These are phyloP conservation scores for Orientallactaga sibirica DNA, from an alignment of 2,797 vertebrate genomes.

Conservation along the genomic window DNA sequence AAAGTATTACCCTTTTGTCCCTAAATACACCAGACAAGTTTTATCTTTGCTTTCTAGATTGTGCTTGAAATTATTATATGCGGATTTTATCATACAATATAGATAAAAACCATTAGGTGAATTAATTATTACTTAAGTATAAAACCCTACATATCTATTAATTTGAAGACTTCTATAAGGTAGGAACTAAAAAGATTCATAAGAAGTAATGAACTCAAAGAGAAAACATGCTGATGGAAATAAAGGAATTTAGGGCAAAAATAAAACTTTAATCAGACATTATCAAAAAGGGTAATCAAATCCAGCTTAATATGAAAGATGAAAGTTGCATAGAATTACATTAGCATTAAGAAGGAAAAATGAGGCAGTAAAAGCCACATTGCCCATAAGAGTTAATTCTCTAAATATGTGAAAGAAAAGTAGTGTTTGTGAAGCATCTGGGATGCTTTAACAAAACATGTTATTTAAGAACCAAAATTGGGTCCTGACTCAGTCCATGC, in stretches of 20 bases:
- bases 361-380: not conserved
- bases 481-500: slow-evolving; percentile 44
- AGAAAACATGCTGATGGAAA: slow-evolving; percentile 50
- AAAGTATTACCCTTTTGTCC: not conserved
- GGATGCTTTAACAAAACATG: slow-evolving; percentile 65
- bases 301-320: slow-evolving; percentile 37
- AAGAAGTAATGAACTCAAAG: not conserved
- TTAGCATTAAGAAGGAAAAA: not conserved
- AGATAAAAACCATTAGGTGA: not conserved
- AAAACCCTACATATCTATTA: not conserved
- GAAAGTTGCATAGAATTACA: slow-evolving; percentile 22
- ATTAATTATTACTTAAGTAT: not conserved
- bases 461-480: slow-evolving; percentile 68
- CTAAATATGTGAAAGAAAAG: slow-evolving; percentile 66
- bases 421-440: slow-evolving; percentile 57
- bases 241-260: slow-evolving; percentile 23
- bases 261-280: slow-evolving; percentile 14
- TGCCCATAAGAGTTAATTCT: slow-evolving; percentile 36
- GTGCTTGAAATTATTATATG: not conserved
- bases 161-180: not conserved
- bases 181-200: not conserved
- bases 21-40: not conserved
- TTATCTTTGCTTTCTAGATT: not conserved
- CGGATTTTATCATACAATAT: not conserved
- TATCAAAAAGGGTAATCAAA: slow-evolving; percentile 47